Base-by-base conservation (phyloP, 2,113 vertebrate species). In the Lycaon pictus region DNA sequence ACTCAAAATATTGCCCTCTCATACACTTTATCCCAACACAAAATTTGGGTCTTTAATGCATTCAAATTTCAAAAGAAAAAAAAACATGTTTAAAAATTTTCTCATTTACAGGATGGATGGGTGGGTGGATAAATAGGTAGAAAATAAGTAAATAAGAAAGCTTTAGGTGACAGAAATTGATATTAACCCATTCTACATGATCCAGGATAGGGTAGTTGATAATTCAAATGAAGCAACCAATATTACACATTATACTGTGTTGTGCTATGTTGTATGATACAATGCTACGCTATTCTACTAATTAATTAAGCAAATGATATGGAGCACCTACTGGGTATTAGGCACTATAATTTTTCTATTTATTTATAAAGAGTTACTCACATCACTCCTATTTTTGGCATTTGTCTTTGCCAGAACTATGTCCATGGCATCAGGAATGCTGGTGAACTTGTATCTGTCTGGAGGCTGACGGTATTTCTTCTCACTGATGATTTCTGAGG, bases 351-450 rank as follows among this genome's bases (percentile, higher is more conserved):
- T 32, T 32, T 72, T 53, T 90, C 71, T 0, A 0, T 53, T 92
- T 56, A 74, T 27, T 76, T 86, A 92, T 51, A 23, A 96, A 71
- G 72, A 23, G 58, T 43, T 96, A 99, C 99, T 99, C 97, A 99
- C 99, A 98, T 99, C 98, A 90, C 99, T 99, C 82, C 99, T 98
- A 7, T 98, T 99, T 98, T 99, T 99, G 81, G 99, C 98, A 98
- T 99, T 99, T 96, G 98, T 96, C 97, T 99, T 98, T 94, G 99
- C 99, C 97, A 99, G 97, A 98, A 98, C 98, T 20, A 99, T 98
- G 79, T 99, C 98, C 99, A 99, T 99, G 97, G 98, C 98, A 88
- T 99, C 99, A 25, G 99, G 99, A 96, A 99, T 98, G 98, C 99
- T 99, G 58, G 99, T 99, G 95, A 99, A 99, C 97, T 99, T 99